A percentile compares a stretch with the other conserved stretches of the same genome.
These are phyloP conservation scores for Brachylomia viminalis DNA, from an alignment of 2,888 invertebrate genomes.

Conservation along the genomic window DNA sequence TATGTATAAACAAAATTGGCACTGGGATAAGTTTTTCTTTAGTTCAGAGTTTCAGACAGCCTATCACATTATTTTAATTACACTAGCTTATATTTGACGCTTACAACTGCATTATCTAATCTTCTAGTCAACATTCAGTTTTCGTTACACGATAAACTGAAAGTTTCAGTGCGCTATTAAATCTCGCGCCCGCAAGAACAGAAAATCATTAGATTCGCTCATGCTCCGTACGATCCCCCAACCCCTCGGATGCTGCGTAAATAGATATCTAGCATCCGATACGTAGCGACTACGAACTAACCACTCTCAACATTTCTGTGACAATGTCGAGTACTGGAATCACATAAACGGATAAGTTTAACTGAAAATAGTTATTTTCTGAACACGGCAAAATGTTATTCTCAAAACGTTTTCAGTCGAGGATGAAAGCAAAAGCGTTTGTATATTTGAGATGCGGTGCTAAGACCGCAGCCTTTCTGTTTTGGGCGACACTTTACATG, in stretches of 20 bases:
- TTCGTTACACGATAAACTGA: slow-evolving; percentile 8
- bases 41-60: background rate
- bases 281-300: slow-evolving; percentile 31
- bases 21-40: background rate
- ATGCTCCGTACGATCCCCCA: slow-evolving; percentile 82
- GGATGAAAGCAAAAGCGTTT: slow-evolving; percentile 80
- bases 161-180: slow-evolving; percentile 65
- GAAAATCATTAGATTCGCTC: slow-evolving; percentile 89
- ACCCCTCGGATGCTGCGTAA: slow-evolving; percentile 82
- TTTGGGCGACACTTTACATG: slow-evolving; percentile 87
- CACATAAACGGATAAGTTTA: slow-evolving; percentile 45
- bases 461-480: slow-evolving; percentile 86
- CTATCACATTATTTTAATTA: background rate
- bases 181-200: slow-evolving; percentile 72
- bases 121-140: slow-evolving; percentile 19
- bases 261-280: slow-evolving; percentile 33
- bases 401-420: slow-evolving; percentile 81
- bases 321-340: slow-evolving; percentile 68
- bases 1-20: background rate
- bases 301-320: slow-evolving; percentile 45
- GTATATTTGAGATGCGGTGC: slow-evolving; percentile 86
- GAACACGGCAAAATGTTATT: slow-evolving; percentile 80
- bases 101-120: background rate
- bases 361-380: slow-evolving; percentile 44
- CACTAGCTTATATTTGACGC: background rate